Conservation (phyloP, 1,140 invertebrate species). For the Ptiloglossa arizonensis region DNA sequence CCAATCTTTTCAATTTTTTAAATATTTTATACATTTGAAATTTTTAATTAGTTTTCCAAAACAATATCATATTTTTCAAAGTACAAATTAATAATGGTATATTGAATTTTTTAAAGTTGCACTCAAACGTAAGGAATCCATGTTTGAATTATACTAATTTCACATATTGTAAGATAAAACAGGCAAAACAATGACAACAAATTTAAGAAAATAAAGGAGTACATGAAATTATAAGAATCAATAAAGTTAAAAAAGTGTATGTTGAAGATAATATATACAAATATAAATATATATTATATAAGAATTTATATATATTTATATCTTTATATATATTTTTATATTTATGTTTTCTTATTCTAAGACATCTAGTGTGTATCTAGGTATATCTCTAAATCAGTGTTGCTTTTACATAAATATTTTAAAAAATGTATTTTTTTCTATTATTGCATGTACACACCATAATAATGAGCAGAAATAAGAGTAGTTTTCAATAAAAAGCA, state of each 20-base stretch:
- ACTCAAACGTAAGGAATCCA: constrained; percentile 1
- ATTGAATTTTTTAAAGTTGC: neutral
- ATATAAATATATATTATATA: constrained; percentile 38
- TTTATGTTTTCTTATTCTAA: constrained; percentile 26
- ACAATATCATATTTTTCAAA: neutral
- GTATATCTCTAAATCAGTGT: constrained; percentile 52
- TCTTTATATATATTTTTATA: constrained; percentile 23
- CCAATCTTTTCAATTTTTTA: constrained; percentile 23
- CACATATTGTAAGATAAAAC: constrained; percentile 23
- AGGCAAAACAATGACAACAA: constrained; percentile 14
- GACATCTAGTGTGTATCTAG: constrained; percentile 44
- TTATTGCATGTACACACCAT: constrained; percentile 34
- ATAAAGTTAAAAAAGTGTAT: constrained; percentile 28
- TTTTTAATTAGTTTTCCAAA: constrained; percentile 14
- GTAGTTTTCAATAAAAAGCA: neutral
- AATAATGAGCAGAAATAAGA: constrained; percentile 23
- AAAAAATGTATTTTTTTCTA: constrained; percentile 56
- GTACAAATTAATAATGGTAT: constrained; percentile 11
- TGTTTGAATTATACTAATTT: constrained; percentile 16
- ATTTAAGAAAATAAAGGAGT: constrained; percentile 21
- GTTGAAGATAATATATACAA: constrained; percentile 23
- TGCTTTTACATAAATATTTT: constrained; percentile 34
- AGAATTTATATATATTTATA: constrained; percentile 29
- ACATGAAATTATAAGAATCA: constrained; percentile 11
- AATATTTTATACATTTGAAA: constrained; percentile 33